phyloP scores from a whole-genome alignment of 2,797 vertebrate genomes.

The Melanotaenia parkinsoni region DNA sequence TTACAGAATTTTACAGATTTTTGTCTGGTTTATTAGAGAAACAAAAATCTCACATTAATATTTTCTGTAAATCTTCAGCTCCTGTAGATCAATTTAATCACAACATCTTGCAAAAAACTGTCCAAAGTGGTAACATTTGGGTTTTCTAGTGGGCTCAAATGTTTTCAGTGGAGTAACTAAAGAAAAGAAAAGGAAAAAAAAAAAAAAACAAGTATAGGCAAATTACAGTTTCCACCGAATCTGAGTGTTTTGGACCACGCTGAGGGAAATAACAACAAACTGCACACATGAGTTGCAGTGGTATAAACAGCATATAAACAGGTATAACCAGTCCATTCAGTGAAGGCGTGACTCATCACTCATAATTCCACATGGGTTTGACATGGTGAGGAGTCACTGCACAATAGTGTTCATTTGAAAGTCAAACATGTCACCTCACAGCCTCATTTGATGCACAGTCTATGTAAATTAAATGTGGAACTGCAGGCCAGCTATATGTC shows the following conservation, averaged over 20 bases:
- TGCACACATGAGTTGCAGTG: slow-evolving; percentile 34
- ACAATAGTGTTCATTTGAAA: slow-evolving; percentile 54
- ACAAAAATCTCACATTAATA: slow-evolving; percentile 37
- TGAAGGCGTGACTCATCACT: slow-evolving; percentile 64
- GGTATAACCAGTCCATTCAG: slow-evolving; percentile 67
- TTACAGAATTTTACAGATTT: slow-evolving; percentile 53
- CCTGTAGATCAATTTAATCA: slow-evolving; percentile 12
- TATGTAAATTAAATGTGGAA: slow-evolving; percentile 38
- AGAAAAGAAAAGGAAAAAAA: background rate
- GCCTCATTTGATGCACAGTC: slow-evolving; percentile 48
- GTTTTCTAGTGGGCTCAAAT: slow-evolving; percentile 5
- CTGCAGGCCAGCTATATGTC: slow-evolving; percentile 13
- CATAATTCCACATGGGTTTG: slow-evolving; percentile 57
- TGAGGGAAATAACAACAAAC: slow-evolving; percentile 47
- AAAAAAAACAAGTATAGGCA: slow-evolving; percentile 17
- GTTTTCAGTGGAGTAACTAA: slow-evolving; percentile 3
- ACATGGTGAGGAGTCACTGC: slow-evolving; percentile 35
- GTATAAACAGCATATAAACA: slow-evolving; percentile 68
- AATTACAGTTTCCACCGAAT: slow-evolving; percentile 19
- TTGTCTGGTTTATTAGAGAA: slow-evolving; percentile 15
- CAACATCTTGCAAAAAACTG: slow-evolving; percentile 2
- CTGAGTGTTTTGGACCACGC: slow-evolving; percentile 38
- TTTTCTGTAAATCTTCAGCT: slow-evolving; percentile 24
- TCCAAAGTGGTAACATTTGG: slow-evolving; percentile 14
- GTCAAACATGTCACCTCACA: slow-evolving; percentile 73